Evolutionary conservation across 2,888 invertebrate species (phyloP), one percentile per base, ranked within the genome.

Genomic region (Eilema griseolum): DNA sequence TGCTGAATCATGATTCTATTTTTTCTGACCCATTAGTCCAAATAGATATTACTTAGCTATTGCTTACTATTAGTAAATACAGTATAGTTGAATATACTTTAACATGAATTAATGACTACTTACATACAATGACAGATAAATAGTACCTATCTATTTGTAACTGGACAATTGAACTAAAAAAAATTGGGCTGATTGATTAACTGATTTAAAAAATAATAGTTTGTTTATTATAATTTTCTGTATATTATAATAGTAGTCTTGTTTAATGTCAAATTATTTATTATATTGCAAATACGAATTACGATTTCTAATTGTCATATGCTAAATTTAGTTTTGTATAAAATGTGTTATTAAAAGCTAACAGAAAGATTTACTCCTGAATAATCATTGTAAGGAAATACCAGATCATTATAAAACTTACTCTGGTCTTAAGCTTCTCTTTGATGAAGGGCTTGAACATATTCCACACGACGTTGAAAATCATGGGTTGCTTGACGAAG

Each of bases 391-490:
- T n/a, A 8, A 33, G 5, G 33, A 33, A 60, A 60, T 31, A 11
- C 28, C 28, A 61, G n/a, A 20, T 20, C 20, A 61, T 31, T 28
- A 46, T 12, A 57, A 60, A 61, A 95, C 97, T 96, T 89, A 98
- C 97, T 91, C 97, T 96, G 78, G 93, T 96, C 90, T 96, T 97
- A 23, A 98, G 95, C 89, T 98, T 98, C 83, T 97, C 97, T 80
- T 96, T 96, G 82, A 98, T 96, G 86, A 98, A 97, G 12, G 98
- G 98, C 91, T 98, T 98, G 95, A 98, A 98, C 89, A 98, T 96
- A 64, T 96, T 94, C 98, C 98, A 98, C 2, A 98, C 98, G 91
- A 98, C 96, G 87, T 97, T 98, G 93, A 98, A 98, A 75, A 98
- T 93, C 93, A 97, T 97, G 0, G 98, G 98, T 86, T 98, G 97